Base-by-base conservation (phyloP, 1,140 invertebrate genomes). In the Nephila pilipes region DNA sequence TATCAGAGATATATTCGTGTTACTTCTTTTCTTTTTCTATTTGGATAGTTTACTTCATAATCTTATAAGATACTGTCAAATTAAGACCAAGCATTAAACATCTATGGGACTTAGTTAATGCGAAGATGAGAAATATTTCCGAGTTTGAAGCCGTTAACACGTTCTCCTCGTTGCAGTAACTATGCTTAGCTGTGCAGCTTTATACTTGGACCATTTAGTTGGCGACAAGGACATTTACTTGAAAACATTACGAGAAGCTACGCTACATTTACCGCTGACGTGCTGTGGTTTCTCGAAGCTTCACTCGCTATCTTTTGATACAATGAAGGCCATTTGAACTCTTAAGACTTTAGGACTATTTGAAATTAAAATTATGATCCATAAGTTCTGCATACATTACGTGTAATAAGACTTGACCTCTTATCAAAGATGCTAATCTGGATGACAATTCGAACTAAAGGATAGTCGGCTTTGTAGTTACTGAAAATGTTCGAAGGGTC, bases 191-290 rank as follows among this genome's bases (percentile, higher is more conserved):
- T 55, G 25, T 20, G 54, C n/a, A 57, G 25, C 79, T 89, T 89
- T 89, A 79, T 79, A 36, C 87, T 46, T 58, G 87, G 87, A 22
- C 65, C 87, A 89, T 89, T 89, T 89, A 79, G 65, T 75, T 46
- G 65, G 46, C 22, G 46, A 79, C 65, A 75, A 63, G 63, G 22
- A 57, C 87, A 89, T 79, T 89, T 89, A 79, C 29, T 89, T 79
- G 87, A 79, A 89, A 89, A 89, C 87, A 89, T 89, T 89, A 89
- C 63, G 87, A 69, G 18, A 54, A 75, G 29, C 87, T 63, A 88
- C 46, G 87, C 87, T 79, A 79, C 87, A 89, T 79, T 89, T 46
- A 89, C 55, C 38, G 63, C 20, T 79, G 87, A 89, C 87, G 87
- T 79, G 87, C 46, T 55, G 65, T 36, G 87, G 65, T 79, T 89